Evolutionary conservation across 2,888 invertebrate genomes (phyloP), one percentile per base, ranked within the genome.

Genomic region (Nemurella pictetii): DNA sequence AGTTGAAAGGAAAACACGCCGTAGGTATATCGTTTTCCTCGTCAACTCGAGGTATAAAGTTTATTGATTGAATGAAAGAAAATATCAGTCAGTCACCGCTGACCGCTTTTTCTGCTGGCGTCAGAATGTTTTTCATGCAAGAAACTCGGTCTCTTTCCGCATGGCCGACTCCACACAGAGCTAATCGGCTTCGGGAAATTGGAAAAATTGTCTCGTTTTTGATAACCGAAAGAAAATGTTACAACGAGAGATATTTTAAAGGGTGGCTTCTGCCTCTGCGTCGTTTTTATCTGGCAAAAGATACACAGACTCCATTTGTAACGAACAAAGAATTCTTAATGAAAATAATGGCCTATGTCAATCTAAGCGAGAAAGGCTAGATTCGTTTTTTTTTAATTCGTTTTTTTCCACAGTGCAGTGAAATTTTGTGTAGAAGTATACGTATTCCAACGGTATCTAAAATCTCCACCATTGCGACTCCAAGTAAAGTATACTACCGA

Each of bases 161-260:
- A 27, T 26, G 27, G 26, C 28, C 26, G 75, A 9, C 25, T 25
- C 75, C 75, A 75, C 75, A 75, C 15, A 75, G 27, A 25, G 28
- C 75, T 75, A 75, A 75, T 25, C 75, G 75, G 28, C 25, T 75
- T 75, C 75, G 28, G 75, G 75, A 75, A 75, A 75, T 75, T 75
- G 75, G 26, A 4, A 75, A 75, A 75, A 75, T 75, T 75, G 75
- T 75, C 75, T 75, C 75, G 28, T 2, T 75, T 75, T 28, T 75
- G 75, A 75, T 75, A 75, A 55, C 9, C 12, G 55, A 55, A 75
- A 75, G 75, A 27, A 75, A 26, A 25, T 28, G 28, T 27, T 26
- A 27, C 28, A 25, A 26, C 3, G 55, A 75, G 9, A 27, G 0
- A 15, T 26, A 9, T 75, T 75, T 75, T 12, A 55, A 55, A n/a